Conservation (phyloP, 2,113 vertebrate species). For the Willisornis vidua region DNA sequence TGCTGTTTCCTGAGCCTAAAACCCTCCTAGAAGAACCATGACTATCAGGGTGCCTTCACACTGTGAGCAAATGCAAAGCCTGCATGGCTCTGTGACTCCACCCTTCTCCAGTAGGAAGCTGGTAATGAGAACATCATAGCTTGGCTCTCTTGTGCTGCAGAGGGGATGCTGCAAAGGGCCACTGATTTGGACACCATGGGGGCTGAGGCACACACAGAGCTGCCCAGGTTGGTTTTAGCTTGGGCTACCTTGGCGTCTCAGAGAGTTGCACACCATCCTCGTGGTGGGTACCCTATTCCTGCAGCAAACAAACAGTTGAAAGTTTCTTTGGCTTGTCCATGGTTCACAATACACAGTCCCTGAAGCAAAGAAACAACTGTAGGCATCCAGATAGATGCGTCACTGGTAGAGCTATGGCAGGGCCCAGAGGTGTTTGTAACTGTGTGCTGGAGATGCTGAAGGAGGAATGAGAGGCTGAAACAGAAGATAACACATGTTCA, state of each 20-base stretch:
- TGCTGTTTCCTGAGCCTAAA: neutral
- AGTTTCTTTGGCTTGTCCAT: neutral
- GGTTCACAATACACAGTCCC: too few relatives aligned
- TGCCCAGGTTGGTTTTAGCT: neutral
- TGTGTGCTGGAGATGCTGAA: neutral
- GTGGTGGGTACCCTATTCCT: neutral
- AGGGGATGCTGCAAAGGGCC: neutral
- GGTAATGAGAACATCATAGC: neutral
- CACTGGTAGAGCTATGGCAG: neutral
- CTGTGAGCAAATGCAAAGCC: neutral
- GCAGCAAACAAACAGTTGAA: neutral
- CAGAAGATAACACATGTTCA: neutral
- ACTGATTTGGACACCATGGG: neutral
- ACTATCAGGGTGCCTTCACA: neutral
- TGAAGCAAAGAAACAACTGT: neutral
- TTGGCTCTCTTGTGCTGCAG: neutral
- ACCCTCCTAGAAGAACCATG: neutral
- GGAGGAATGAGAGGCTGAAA: neutral
- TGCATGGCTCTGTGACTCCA: neutral
- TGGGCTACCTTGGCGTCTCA: neutral
- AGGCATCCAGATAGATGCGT: neutral
- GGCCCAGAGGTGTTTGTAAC: neutral
- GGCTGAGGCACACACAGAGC: neutral
- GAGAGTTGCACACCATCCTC: neutral
- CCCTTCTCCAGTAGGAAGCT: neutral